These are phyloP conservation scores for Clamator glandarius DNA, from an alignment of 2,797 vertebrate genomes.

Conservation along the genomic window DNA sequence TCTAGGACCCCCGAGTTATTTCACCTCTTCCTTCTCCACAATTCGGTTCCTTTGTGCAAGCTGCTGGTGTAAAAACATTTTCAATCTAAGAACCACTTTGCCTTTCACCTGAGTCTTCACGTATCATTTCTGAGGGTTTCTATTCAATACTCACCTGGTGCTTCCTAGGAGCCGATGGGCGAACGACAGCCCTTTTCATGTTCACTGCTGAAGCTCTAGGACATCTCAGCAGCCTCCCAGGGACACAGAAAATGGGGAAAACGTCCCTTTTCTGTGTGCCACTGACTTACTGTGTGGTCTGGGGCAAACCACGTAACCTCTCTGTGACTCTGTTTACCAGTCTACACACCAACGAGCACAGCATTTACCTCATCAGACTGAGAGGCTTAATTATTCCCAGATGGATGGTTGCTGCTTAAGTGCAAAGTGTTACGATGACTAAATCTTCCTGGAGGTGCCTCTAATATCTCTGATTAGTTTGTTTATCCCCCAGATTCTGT, in stretches of 20 bases:
- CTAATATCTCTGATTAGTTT: constrained; percentile 39
- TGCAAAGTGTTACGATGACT: constrained; percentile 28
- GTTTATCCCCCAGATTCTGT: constrained; percentile 60
- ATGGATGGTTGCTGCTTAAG: constrained; percentile 50
- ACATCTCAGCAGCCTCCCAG: accelerated
- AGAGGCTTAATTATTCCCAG: constrained; percentile 52
- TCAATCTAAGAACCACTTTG: background rate
- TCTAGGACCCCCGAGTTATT: background rate
- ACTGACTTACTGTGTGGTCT: constrained; percentile 28
- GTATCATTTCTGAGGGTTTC: background rate
- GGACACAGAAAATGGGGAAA: background rate
- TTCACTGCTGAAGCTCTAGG: background rate
- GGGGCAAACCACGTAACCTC: background rate
- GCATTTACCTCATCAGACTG: constrained; percentile 17
- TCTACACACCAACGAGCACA: background rate
- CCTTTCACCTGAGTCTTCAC: background rate
- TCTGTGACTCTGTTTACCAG: constrained; percentile 22
- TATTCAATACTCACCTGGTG: background rate
- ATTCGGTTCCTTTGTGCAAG: background rate
- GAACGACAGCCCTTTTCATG: accelerated
- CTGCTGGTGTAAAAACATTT: background rate
- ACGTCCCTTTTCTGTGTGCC: background rate
- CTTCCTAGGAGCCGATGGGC: background rate
- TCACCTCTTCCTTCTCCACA: background rate
- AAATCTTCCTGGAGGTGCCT: constrained; percentile 65